Conservation (phyloP, 1,140 invertebrate genomes). For the Tribolium madens region DNA sequence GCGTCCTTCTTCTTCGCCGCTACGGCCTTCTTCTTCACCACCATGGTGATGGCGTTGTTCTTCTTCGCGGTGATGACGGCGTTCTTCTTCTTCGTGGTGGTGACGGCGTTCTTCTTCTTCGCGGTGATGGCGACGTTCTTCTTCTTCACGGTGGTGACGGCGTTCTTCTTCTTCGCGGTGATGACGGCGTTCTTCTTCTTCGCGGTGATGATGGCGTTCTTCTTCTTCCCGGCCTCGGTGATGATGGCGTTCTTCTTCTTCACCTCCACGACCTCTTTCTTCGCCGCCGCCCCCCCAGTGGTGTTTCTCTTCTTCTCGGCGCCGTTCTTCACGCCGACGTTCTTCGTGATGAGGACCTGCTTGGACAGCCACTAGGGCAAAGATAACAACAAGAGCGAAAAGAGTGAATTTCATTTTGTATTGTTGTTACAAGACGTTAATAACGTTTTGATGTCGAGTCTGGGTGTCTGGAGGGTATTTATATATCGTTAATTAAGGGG, state of each 20-base stretch:
- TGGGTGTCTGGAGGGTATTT: background rate
- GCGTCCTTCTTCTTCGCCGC: background rate
- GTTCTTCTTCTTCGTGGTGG: background rate
- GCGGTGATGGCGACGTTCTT: background rate
- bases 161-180: background rate
- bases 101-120: background rate
- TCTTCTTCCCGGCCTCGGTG: no score
- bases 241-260: background rate
- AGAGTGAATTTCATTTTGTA: conserved; percentile 11
- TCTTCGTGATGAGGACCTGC: background rate
- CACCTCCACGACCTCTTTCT: background rate
- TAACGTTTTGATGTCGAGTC: conserved; percentile 7
- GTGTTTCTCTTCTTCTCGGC: background rate
- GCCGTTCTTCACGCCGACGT: background rate
- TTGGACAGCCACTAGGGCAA: background rate
- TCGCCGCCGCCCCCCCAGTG: background rate
- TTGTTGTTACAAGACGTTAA: conserved; percentile 16
- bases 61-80: background rate
- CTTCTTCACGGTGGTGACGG: background rate
- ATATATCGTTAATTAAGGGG: background rate
- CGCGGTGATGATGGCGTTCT: background rate
- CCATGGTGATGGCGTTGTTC: background rate
- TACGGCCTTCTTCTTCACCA: background rate
- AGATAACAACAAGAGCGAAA: background rate
- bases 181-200: background rate